A percentile compares a stretch with the other conserved stretches of the same genome.
These are phyloP conservation scores for Aricia agestis DNA, from an alignment of 1,140 invertebrate genomes.

Conservation along the genomic window DNA sequence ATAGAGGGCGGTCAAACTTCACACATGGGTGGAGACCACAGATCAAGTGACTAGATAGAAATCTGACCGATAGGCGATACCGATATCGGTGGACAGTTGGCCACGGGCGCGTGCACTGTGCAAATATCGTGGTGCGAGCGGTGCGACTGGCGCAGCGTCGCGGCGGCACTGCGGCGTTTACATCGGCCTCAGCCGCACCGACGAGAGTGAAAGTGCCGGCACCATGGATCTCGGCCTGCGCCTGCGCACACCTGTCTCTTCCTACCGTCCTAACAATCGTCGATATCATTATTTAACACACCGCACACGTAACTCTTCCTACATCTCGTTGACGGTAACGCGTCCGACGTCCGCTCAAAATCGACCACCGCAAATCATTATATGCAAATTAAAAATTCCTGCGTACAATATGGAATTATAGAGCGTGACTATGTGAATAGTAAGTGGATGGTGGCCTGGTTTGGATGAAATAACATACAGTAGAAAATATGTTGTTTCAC, in stretches of 20 bases:
- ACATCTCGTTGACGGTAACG: constrained; percentile 21
- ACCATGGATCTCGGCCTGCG: constrained; percentile 53
- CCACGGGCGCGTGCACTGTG: not conserved
- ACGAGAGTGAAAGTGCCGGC: constrained; percentile 69
- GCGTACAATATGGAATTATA: constrained; percentile 22
- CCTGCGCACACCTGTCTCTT: constrained; percentile 49
- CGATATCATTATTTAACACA: constrained; percentile 40
- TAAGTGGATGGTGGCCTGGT: constrained; percentile 13
- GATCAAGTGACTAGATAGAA: constrained; percentile 2
- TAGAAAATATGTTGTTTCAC: constrained; percentile 5
- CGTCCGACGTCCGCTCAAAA: constrained; percentile 16
- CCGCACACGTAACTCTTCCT: constrained; percentile 40
- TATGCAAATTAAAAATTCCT: constrained; percentile 23
- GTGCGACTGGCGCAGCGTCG: constrained; percentile 57
- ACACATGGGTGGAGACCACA: not conserved
- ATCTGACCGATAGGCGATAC: not conserved
- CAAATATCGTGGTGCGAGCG: constrained; percentile 26
- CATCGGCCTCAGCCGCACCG: constrained; percentile 44
- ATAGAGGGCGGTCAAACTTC: not conserved
- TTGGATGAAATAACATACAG: constrained; percentile 5
- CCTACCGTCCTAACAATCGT: constrained; percentile 39
- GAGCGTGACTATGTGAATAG: constrained; percentile 23
- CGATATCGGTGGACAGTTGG: not conserved
- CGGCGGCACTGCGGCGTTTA: constrained; percentile 54
- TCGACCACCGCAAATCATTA: constrained; percentile 14